These are phyloP conservation scores for Ridgeia piscesae DNA, from an alignment of 1,140 invertebrate genomes.

Conservation along the genomic window DNA sequence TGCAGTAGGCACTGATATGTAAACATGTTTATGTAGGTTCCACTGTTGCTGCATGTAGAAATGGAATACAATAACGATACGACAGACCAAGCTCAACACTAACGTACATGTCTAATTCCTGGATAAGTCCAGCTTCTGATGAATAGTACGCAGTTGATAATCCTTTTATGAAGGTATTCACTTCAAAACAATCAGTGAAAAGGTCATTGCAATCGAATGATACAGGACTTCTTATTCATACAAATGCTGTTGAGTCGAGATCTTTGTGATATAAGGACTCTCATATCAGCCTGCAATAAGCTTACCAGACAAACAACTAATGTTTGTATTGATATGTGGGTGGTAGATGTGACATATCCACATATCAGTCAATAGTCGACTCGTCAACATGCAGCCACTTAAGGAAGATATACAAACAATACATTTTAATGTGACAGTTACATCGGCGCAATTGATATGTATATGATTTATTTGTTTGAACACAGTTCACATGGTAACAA, in stretches of 20 bases:
- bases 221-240: neutral
- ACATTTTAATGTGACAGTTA: too few species aligned
- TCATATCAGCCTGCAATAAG: neutral
- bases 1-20: neutral
- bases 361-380: neutral
- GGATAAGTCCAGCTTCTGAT: neutral
- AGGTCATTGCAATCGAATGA: neutral
- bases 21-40: neutral
- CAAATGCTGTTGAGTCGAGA: neutral
- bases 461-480: neutral
- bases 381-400: neutral
- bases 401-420: neutral
- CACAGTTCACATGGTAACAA: neutral
- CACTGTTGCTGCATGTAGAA: too few species aligned
- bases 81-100: too few species aligned
- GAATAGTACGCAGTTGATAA: too few species aligned
- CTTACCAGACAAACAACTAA: neutral
- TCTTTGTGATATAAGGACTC: neutral
- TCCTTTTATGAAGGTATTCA: too few species aligned
- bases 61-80: too few species aligned
- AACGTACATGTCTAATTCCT: neutral
- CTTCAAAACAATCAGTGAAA: neutral
- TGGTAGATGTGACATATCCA: neutral
- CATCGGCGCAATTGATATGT: too few species aligned
- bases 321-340: neutral